Conservation (phyloP, 2,113 vertebrate genomes). For the Synchiropus splendidus region DNA sequence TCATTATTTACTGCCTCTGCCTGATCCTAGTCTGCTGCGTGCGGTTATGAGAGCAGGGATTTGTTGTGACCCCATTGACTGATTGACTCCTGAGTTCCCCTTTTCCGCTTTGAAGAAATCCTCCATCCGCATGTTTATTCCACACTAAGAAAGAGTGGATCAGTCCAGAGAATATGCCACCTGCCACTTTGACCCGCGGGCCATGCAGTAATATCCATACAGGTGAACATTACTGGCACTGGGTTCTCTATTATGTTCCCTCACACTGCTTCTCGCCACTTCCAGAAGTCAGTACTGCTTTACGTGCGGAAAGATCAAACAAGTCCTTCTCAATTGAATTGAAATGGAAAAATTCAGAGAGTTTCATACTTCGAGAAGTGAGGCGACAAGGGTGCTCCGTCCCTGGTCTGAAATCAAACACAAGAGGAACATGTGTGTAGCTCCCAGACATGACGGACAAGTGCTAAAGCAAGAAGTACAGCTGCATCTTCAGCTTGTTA, state of each 20-base stretch:
- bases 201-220: conserved; percentile 63
- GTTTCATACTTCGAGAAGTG: conserved; percentile 57
- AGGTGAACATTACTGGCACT: conserved; percentile 63
- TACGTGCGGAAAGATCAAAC: conserved; percentile 70
- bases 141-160: conserved; percentile 37
- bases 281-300: conserved; percentile 33
- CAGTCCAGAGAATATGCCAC: conserved; percentile 56
- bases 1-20: conserved; percentile 54
- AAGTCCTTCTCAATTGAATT: conserved; percentile 62
- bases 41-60: conserved; percentile 46
- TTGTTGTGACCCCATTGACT: conserved; percentile 56
- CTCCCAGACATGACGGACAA: conserved; percentile 53
- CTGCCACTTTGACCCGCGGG: conserved; percentile 55
- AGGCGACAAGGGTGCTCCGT: conserved; percentile 48
- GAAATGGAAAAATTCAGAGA: conserved; percentile 64
- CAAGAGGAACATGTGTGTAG: conserved; percentile 32
- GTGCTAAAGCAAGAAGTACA: conserved; percentile 52
- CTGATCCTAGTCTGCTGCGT: conserved; percentile 44
- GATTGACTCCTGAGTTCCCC: conserved; percentile 43
- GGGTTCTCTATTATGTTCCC: conserved; percentile 59
- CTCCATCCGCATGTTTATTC: conserved; percentile 44
- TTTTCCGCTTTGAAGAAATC: conserved; percentile 46
- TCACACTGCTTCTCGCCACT: conserved; percentile 53
- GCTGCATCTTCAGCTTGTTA: conserved; percentile 55
- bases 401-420: conserved; percentile 53